phyloP scores from a whole-genome alignment of 2,888 invertebrate species.

The Drosophila maculinotata region DNA sequence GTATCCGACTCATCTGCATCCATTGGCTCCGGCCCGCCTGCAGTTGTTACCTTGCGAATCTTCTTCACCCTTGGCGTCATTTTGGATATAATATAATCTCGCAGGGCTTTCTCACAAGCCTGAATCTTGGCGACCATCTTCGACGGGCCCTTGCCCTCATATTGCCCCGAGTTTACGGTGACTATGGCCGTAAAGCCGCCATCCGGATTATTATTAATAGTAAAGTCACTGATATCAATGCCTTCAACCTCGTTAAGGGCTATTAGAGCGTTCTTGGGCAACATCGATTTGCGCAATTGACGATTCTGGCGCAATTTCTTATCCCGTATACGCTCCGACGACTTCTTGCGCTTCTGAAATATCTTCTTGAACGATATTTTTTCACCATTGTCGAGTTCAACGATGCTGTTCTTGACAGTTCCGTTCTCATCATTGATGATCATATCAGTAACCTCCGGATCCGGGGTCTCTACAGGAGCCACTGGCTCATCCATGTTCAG shows the following conservation, averaged over 20 bases:
- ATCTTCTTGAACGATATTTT: slow-evolving; percentile 83
- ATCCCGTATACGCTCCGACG: slow-evolving; percentile 84
- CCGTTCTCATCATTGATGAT: slow-evolving; percentile 1
- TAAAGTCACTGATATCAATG: slow-evolving; percentile 82
- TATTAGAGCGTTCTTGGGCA: slow-evolving; percentile 94
- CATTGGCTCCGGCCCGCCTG: slow-evolving; percentile 48
- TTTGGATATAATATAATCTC: slow-evolving; percentile 88
- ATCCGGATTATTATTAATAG: slow-evolving; percentile 72
- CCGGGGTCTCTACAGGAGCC: not conserved
- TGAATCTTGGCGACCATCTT: slow-evolving; percentile 89
- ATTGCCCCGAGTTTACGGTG: slow-evolving; percentile 88
- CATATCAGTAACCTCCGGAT: not conserved
- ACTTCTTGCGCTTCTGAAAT: slow-evolving; percentile 83
- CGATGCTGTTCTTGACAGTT: slow-evolving; percentile 25
- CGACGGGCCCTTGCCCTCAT: slow-evolving; percentile 85
- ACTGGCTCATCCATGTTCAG: slow-evolving; percentile 32
- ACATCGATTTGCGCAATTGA: slow-evolving; percentile 90
- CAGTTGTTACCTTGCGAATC: not conserved
- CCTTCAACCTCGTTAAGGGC: slow-evolving; percentile 92
- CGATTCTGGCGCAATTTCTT: slow-evolving; percentile 90
- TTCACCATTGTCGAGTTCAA: slow-evolving; percentile 63
- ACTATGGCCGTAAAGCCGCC: slow-evolving; percentile 86
- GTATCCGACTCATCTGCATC: slow-evolving; percentile 51
- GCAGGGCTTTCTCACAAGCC: slow-evolving; percentile 92
- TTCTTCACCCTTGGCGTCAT: slow-evolving; percentile 76